Evolutionary conservation across 2,888 invertebrate genomes (phyloP), one percentile per base, ranked within the genome.

Genomic region (Spilosoma lubricipeda): DNA sequence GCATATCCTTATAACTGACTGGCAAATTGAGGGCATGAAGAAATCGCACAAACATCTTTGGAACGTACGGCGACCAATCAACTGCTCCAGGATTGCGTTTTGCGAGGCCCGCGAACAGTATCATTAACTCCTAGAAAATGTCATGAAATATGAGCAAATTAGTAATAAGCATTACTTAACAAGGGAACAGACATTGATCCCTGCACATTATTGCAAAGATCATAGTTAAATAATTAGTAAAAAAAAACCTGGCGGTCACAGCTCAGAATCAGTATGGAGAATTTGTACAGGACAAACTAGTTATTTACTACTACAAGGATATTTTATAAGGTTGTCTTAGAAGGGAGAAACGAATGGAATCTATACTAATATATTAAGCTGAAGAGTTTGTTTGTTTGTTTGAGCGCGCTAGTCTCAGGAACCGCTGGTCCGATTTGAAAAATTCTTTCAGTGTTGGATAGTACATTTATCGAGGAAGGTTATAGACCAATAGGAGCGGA

Each of bases 51-150:
- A 98, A 98, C 97, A 98, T 97, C 73, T 97, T 93, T 0, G 98
- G 97, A 71, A 98, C 96, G 88, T 98, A 96, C 0, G 98, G 98
- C 78, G 97, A 97, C 99, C 99, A 99, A 90, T 99, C 97, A 66
- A 99, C 97, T 72, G 97, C 97, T 0, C 99, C 99, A 72, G 98
- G 97, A 90, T 97, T 98, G 83, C 96, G 95, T 83, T 96, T 96
- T 0, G 98, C 97, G 67, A 98, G 92, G 67, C 97, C 96, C 0
- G 98, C 96, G 91, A 99, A 97, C 67, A 99, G 93, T 87, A 96
- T 96, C 92, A 98, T 96, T 86, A 98, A 93, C 78, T 97, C 96
- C 97, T 98, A 91, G 59, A 93, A 56, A 63, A 63, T 30, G 7
- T 18, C 15, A 15, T 30, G 63, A 63, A 59, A 68, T n/a, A 20